Evolutionary conservation across 2,888 invertebrate genomes (phyloP).

Genomic region (Orthosia gracilis): DNA sequence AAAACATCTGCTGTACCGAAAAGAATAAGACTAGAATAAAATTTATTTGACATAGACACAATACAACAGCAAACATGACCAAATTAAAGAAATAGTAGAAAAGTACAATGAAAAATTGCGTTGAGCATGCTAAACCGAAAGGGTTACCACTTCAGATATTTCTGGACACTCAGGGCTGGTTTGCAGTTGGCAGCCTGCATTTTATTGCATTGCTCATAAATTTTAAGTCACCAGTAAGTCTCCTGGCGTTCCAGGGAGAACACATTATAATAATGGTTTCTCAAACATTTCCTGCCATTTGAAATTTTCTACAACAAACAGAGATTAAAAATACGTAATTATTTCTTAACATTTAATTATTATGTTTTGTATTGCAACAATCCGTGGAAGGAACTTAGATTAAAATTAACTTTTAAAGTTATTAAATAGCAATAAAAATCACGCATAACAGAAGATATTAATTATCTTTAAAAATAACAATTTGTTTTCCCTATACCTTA

Average conservation of each 20-base stretch:
- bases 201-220: too few species aligned
- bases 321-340: conserved; percentile 22
- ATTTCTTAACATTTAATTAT: conserved; percentile 33
- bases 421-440: neutral
- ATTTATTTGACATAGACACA: too few species aligned
- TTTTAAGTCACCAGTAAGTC: too few species aligned
- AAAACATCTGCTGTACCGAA: too few species aligned
- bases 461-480: neutral
- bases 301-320: conserved; percentile 3
- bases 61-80: too few species aligned
- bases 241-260: neutral
- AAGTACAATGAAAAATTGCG: too few species aligned
- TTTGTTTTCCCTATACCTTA: neutral
- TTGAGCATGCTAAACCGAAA: too few species aligned
- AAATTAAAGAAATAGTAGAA: too few species aligned
- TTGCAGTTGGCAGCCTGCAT: too few species aligned
- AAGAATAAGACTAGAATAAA: too few species aligned
- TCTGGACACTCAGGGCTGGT: too few species aligned
- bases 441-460: neutral
- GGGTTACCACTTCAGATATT: too few species aligned
- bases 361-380: conserved; percentile 37
- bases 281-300: neutral
- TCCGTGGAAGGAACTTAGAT: conserved; percentile 23
- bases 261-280: neutral
- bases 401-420: neutral